Base-by-base conservation (phyloP, 1,140 invertebrate genomes). In the Euschistus heros region DNA sequence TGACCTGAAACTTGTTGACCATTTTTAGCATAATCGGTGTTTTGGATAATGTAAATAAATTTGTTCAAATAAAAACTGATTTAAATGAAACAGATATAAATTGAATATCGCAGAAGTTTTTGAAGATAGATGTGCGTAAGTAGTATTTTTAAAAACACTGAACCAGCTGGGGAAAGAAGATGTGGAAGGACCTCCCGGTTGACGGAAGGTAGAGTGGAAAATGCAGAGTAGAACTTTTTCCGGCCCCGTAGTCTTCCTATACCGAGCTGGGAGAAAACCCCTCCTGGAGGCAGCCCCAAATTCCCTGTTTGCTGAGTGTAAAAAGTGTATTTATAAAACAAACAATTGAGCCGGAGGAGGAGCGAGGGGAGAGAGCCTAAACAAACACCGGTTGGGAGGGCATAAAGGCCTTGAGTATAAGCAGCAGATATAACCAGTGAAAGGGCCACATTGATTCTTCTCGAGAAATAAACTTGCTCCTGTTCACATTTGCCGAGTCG, bases 301-400 rank as follows among this genome's bases (percentile, higher is more conserved):
- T 64, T 64, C 63, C 46, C 52, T 64, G 63, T 59, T 65, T 59
- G 27, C 30, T 37, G 52, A 57, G 55, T 59, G 64, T 65, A 65
- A 65, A 65, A 65, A 65, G 64, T 65, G 54, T 65, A 65, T 65
- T 65, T 65, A 65, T 65, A 65, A 65, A 65, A 65, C 64, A 65
- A 65, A 65, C 64, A 65, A 59, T 65, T 26, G 64, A 33, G 8
- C 54, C 15, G 27, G 37, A 55, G 27, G 20, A 33, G 62, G 4
- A 22, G 46, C 20, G 62, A 33, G 60, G 37, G 62, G 62, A 26
- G 47, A 15, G 63, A 54, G 63, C 63, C 63, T 64, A 64, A 64
- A 52, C 50, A 64, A 64, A 64, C 63, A 64, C 13, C 10, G 26
- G 24, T 22, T 30, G 26, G 20, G 13, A 7, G 33, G 60, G 33